phyloP scores from a whole-genome alignment of 1,140 invertebrate species.

The Lithobius niger region DNA sequence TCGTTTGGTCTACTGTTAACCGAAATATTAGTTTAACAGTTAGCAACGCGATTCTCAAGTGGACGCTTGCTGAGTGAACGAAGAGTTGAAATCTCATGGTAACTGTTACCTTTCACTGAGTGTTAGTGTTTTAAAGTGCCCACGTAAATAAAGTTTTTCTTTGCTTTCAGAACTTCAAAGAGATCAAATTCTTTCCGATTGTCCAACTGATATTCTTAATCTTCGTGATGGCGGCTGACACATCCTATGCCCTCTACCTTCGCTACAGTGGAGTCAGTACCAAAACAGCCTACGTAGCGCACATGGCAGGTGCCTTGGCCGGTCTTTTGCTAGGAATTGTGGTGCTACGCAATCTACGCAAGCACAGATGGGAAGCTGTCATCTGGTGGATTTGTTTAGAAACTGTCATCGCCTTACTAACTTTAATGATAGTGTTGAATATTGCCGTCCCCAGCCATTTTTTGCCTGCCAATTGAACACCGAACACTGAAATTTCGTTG shows the following conservation, averaged over 20 bases:
- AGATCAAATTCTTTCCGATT: slow-evolving; percentile 80
- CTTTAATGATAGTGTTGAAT: slow-evolving; percentile 59
- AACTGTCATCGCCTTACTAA: slow-evolving; percentile 57
- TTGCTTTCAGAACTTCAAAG: slow-evolving; percentile 63
- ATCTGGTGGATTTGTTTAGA: slow-evolving; percentile 68
- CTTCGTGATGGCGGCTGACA: slow-evolving; percentile 53
- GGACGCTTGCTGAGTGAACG: too few relatives aligned
- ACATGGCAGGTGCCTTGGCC: slow-evolving; percentile 69
- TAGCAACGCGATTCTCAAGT: too few relatives aligned
- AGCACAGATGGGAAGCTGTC: slow-evolving; percentile 67
- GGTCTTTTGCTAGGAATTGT: slow-evolving; percentile 81
- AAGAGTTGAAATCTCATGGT: too few relatives aligned
- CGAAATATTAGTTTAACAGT: too few relatives aligned
- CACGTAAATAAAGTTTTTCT: too few relatives aligned
- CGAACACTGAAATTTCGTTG: too few relatives aligned
- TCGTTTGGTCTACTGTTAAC: too few relatives aligned
- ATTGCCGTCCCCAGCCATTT: slow-evolving; percentile 46
- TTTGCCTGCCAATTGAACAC: too few relatives aligned
- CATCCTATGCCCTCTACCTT: slow-evolving; percentile 65
- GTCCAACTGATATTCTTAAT: slow-evolving; percentile 62
- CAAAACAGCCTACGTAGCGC: slow-evolving; percentile 58
- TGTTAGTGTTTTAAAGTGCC: too few relatives aligned
- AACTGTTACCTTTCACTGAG: too few relatives aligned
- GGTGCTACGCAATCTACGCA: slow-evolving; percentile 73
- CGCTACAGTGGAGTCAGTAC: slow-evolving; percentile 48